Conservation (phyloP, 2,113 vertebrate genomes). For the Ptyas mucosa region DNA sequence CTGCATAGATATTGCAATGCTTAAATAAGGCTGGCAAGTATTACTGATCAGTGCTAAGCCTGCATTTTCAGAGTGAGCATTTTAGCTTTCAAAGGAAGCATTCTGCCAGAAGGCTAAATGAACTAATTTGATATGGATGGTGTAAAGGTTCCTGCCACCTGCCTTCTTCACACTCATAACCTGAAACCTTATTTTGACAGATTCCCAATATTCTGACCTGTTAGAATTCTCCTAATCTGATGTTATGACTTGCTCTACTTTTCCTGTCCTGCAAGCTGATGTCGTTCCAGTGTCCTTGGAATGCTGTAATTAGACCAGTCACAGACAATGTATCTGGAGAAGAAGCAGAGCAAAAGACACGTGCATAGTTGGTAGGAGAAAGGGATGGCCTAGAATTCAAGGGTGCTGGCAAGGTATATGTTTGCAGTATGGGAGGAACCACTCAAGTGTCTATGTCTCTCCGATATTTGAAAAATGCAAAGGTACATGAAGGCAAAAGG, state of each 20-base stretch:
- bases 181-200: slow-evolving; percentile 42
- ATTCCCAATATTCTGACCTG: slow-evolving; percentile 32
- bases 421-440: not conserved
- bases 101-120: slow-evolving; percentile 13
- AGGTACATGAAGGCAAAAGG: not conserved
- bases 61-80: not conserved
- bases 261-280: slow-evolving; percentile 34
- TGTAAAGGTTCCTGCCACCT: not conserved
- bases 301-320: slow-evolving; percentile 25
- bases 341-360: not conserved
- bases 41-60: not conserved
- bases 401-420: not conserved
- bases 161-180: not conserved
- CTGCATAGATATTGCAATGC: not conserved
- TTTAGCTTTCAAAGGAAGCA: slow-evolving; percentile 11
- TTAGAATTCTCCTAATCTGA: slow-evolving; percentile 34
- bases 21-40: not conserved
- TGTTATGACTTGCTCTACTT: slow-evolving; percentile 20
- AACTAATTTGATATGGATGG: slow-evolving; percentile 30
- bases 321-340: not conserved
- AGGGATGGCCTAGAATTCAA: not conserved
- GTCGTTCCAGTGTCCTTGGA: slow-evolving; percentile 29
- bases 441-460: not conserved
- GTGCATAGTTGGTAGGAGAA: slow-evolving; percentile 5
- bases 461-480: not conserved